Conservation (phyloP, 2,888 invertebrate species). For the Eilema griseolum region DNA sequence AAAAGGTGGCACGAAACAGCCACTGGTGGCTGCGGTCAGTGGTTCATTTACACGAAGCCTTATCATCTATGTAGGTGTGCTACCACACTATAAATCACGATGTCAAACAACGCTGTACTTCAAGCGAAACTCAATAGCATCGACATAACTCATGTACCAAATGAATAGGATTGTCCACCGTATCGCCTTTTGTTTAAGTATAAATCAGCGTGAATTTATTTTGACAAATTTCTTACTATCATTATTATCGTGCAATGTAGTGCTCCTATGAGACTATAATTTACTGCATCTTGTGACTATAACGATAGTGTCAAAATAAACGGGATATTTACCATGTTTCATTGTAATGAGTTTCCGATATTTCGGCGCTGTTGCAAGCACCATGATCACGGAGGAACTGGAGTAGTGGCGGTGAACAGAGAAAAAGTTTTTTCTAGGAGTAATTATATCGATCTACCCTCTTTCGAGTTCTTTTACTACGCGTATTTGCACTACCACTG, state of each 20-base stretch:
- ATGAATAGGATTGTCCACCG: not conserved
- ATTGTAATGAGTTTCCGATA: no score
- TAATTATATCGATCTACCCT: no score
- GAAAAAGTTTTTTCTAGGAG: no score
- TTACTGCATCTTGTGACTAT: not conserved
- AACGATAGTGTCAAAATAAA: constrained; percentile 6
- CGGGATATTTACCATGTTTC: no score
- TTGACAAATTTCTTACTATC: constrained; percentile 4
- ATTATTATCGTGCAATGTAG: not conserved
- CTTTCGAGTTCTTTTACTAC: no score
- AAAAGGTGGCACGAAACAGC: not conserved
- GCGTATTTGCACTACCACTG: no score
- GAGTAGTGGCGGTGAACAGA: no score
- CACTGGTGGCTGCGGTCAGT: not conserved
- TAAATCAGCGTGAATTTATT: not conserved
- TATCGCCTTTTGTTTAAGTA: not conserved
- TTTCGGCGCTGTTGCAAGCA: no score
- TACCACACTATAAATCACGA: constrained; percentile 9
- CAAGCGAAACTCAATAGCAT: not conserved
- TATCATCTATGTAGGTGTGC: not conserved
- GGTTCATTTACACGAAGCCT: not conserved
- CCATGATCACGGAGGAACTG: no score
- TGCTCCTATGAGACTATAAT: not conserved
- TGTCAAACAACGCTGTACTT: not conserved
- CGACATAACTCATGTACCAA: not conserved